These are phyloP conservation scores for Periplaneta americana DNA, from an alignment of 1,140 invertebrate genomes.

Conservation along the genomic window DNA sequence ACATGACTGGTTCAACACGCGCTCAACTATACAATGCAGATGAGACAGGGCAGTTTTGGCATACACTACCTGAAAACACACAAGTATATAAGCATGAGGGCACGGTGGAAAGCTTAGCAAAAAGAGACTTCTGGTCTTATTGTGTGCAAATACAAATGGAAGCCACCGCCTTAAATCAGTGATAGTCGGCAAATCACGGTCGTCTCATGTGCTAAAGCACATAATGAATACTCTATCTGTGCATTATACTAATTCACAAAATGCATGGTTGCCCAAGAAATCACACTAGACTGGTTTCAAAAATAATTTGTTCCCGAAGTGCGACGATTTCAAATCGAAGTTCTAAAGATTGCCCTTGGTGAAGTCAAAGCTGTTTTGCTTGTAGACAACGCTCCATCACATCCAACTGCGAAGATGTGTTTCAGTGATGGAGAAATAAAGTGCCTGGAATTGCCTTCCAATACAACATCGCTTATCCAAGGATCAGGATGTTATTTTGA, in stretches of 20 bases:
- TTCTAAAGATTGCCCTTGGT: not conserved
- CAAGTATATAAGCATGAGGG: not conserved
- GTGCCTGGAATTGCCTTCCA: not conserved
- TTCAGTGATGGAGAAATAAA: not conserved
- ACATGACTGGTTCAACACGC: no score
- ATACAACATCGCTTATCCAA: not conserved
- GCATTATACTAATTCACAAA: not conserved
- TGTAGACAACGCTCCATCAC: not conserved
- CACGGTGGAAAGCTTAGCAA: not conserved
- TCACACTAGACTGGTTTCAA: not conserved
- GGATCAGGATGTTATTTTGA: not conserved
- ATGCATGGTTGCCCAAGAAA: not conserved
- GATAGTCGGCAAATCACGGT: not conserved
- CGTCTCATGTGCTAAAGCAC: not conserved
- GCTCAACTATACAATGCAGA: no score
- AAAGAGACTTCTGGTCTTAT: not conserved
- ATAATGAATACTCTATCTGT: not conserved
- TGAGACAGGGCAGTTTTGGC: no score
- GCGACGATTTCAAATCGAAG: not conserved
- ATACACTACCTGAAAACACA: no score
- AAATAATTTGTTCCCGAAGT: not conserved
- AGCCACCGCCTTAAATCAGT: not conserved
- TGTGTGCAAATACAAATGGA: not conserved
- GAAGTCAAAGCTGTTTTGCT: not conserved
- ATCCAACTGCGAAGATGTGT: not conserved